phyloP scores from a whole-genome alignment of 2,888 invertebrate species.

The Drosophila putrida region DNA sequence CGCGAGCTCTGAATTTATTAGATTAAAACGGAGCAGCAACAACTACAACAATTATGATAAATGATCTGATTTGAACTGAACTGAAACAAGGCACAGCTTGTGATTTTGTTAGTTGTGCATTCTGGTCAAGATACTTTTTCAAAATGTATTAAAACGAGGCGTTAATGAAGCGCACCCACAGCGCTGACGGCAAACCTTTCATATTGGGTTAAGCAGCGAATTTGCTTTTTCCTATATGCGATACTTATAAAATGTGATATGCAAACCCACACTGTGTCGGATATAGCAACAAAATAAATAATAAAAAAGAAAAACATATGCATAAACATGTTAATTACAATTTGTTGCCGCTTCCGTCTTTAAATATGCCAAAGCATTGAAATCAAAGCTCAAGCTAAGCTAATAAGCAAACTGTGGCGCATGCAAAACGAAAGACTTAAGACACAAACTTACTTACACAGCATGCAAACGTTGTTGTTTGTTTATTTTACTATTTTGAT shows the following conservation, averaged over 20 bases:
- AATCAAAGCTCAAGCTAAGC: conserved; percentile 22
- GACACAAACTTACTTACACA: conserved; percentile 46
- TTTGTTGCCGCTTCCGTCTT: conserved; percentile 56
- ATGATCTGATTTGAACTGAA: conserved; percentile 24
- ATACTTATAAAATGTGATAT: conserved; percentile 1
- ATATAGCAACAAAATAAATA: not conserved
- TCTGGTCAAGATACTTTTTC: conserved; percentile 41
- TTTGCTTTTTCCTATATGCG: conserved; percentile 35
- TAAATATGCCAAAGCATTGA: conserved; percentile 39
- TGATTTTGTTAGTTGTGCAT: conserved; percentile 44
- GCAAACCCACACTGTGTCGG: conserved; percentile 30
- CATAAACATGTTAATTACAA: conserved; percentile 59
- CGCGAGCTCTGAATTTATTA: conserved; percentile 60
- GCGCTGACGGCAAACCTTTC: conserved; percentile 52
- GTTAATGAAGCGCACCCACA: conserved; percentile 69
- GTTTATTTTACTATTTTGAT: conserved; percentile 4
- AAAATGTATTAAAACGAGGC: conserved; percentile 49
- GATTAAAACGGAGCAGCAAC: conserved; percentile 37
- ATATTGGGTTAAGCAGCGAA: conserved; percentile 27
- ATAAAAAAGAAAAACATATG: conserved; percentile 14
- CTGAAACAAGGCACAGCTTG: conserved; percentile 30
- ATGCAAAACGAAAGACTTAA: conserved; percentile 58
- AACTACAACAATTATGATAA: conserved; percentile 45
- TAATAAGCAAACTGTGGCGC: conserved; percentile 37
- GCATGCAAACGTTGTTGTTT: conserved; percentile 35